Base-by-base conservation (phyloP, 2,888 invertebrate genomes). In the Drosophila recens region DNA sequence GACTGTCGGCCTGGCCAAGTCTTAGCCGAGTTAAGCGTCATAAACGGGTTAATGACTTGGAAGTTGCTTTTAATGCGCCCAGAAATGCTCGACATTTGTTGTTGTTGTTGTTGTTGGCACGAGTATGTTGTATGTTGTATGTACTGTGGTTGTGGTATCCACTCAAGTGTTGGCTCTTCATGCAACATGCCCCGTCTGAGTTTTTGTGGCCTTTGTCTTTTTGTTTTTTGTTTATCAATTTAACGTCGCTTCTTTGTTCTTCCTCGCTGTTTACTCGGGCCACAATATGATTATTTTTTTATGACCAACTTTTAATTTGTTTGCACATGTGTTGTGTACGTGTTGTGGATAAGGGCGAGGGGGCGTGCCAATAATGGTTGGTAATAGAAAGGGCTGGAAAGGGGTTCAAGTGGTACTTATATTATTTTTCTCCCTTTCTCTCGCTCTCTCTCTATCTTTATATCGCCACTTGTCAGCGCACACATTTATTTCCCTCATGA, bases 41-140 rank as follows among this genome's bases (percentile, higher is more conserved):
- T 89, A 90, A 89, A 89, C 87, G 90, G 89, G 89, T 89, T 90
- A 89, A 89, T 89, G 89, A 89, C 87, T 87, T 86, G 89, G 90
- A 89, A 89, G 89, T 86, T 84, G 81, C 78, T 80, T 82, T 77
- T 80, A 81, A 85, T 85, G 83, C 83, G 76, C 58, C 53, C 70
- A 71, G 69, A 67, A 80, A 69, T 66, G 77, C 67, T 70, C 62
- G 17, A 63, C 74, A 69, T 66, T 69, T 73, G 52, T 67, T 56
- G 61, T 53, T 64, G 62, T 33, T 48, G 54, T 15, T 65, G 65
- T 23, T 11, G 43, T 63, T 65, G 65, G 17, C 20, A 17, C 42
- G 48, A 33, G 33, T 4, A 17, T 52, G 20, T 56, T 56, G 54
- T 56, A n/a, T 43, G 23, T 17, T 13, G 52, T 53, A 38, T 48